These are phyloP conservation scores for Laticauda laticaudata DNA, from an alignment of 2,113 vertebrate genomes.

Conservation along the genomic window DNA sequence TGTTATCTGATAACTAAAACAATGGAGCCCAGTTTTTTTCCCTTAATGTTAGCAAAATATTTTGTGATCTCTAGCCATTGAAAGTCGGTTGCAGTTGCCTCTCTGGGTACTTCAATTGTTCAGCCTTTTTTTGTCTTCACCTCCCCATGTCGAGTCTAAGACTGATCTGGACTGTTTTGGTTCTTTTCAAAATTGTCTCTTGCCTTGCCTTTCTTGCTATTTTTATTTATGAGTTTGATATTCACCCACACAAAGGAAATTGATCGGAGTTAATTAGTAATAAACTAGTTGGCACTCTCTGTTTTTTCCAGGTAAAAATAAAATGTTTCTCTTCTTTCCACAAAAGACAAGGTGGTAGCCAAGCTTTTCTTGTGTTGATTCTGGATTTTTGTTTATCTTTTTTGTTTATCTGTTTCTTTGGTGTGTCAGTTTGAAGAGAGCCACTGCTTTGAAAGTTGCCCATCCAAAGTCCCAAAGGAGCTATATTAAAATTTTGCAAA, in stretches of 20 bases:
- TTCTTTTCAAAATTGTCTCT: not conserved
- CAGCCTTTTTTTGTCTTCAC: not conserved
- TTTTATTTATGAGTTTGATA: not conserved
- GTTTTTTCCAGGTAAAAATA: not conserved
- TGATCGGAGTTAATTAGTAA: not conserved
- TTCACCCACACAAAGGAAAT: not conserved
- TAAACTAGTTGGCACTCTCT: not conserved
- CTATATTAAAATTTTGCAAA: not conserved
- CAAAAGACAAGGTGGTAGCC: not conserved
- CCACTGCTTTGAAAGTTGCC: not conserved
- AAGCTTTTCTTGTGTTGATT: not conserved
- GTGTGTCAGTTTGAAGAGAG: not conserved
- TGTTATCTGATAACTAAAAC: slow-evolving; percentile 27
- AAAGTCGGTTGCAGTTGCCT: not conserved
- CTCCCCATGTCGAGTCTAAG: not conserved
- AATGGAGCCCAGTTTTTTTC: not conserved
- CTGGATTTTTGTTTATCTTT: not conserved
- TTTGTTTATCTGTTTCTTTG: not conserved
- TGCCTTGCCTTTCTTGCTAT: not conserved
- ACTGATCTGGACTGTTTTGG: not conserved
- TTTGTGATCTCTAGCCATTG: not conserved
- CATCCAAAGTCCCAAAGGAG: not conserved
- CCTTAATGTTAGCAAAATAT: not conserved
- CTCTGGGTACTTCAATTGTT: not conserved
- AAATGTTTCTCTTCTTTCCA: not conserved